Evolutionary conservation across 2,888 invertebrate species (phyloP).

Genomic region (Platycnemis pennipes): DNA sequence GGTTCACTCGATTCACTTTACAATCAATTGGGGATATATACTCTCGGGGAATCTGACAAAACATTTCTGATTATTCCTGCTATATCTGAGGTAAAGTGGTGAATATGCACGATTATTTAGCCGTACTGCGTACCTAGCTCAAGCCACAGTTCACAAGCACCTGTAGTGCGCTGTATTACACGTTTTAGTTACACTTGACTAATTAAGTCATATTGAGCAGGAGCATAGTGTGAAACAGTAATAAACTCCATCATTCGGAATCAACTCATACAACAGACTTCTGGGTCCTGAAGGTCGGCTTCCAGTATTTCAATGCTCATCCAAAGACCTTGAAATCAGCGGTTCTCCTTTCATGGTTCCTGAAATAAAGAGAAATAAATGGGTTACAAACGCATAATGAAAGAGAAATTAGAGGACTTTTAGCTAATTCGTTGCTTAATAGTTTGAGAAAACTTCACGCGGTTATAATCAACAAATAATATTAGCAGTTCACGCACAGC

Average conservation of each 20-base stretch:
- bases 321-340: not conserved
- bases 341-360: slow-evolving; percentile 28
- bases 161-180: not conserved
- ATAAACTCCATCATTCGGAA: not conserved
- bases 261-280: not conserved
- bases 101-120: slow-evolving; percentile 10
- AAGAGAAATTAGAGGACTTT: no score
- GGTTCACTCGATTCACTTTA: not conserved
- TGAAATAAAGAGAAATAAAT: slow-evolving; percentile 4
- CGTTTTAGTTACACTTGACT: not conserved
- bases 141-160: not conserved
- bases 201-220: not conserved
- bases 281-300: not conserved
- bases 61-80: not conserved
- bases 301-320: not conserved
- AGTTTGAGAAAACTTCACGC: no score
- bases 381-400: no score
- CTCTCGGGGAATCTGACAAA: not conserved
- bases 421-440: no score
- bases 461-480: no score
- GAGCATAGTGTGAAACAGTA: not conserved
- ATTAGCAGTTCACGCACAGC: no score
- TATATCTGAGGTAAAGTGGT: slow-evolving; percentile 29
- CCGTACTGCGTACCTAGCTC: not conserved
- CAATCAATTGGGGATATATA: not conserved